Evolutionary conservation across 2,113 vertebrate species (phyloP).

Genomic region (Saguinus imperator): DNA sequence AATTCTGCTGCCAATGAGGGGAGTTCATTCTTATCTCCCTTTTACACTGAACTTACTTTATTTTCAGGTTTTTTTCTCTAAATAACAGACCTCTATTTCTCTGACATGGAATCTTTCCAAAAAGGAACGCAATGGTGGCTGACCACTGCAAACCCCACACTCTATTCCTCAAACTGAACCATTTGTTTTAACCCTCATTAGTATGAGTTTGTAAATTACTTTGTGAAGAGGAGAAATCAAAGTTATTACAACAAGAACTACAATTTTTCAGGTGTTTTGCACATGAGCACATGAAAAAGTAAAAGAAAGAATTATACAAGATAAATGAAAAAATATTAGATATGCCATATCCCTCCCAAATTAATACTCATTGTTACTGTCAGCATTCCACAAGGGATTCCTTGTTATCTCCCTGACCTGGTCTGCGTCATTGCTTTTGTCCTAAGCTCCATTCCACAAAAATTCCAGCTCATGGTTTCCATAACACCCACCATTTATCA

Average conservation of each 20-base stretch:
- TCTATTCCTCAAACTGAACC: not conserved
- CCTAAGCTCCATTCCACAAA: slow-evolving; percentile 65
- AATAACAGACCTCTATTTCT: not conserved
- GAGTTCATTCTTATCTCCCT: not conserved
- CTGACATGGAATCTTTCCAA: not conserved
- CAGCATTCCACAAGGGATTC: not conserved
- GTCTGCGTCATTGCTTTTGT: not conserved
- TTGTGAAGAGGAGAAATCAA: not conserved
- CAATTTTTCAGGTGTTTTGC: slow-evolving; percentile 15
- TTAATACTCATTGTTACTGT: not conserved
- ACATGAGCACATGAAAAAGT: not conserved
- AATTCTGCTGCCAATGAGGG: not conserved
- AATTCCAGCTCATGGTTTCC: slow-evolving; percentile 92
- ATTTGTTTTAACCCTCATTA: not conserved
- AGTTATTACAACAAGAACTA: not conserved
- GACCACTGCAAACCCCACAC: not conserved
- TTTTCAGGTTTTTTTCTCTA: not conserved
- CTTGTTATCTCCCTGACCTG: not conserved
- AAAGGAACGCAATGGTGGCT: not conserved
- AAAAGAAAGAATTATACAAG: not conserved
- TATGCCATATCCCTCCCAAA: not conserved
- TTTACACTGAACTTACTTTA: not conserved
- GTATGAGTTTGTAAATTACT: not conserved
- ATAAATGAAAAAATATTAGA: not conserved
- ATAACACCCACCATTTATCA: slow-evolving; percentile 93